A percentile compares a stretch with the other conserved stretches of the same genome.
These are phyloP conservation scores for Calephelis perditalis DNA, from an alignment of 2,888 invertebrate species.

Conservation along the genomic window DNA sequence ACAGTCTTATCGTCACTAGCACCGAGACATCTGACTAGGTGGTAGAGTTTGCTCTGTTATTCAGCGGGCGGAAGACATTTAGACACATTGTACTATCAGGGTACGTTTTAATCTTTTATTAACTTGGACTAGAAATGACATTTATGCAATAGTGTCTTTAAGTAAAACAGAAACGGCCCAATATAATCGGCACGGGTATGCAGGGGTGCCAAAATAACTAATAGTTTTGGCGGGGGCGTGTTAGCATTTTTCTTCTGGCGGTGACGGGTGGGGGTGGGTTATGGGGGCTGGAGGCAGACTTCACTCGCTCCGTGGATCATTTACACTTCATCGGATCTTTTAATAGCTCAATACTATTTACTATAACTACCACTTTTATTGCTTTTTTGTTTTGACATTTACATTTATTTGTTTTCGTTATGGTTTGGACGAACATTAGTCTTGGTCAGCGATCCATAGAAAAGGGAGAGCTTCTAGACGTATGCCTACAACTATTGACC, in stretches of 20 bases:
- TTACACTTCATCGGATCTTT: constrained; percentile 72
- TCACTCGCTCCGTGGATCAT: constrained; percentile 69
- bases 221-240: constrained; percentile 78
- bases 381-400: constrained; percentile 11
- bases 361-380: constrained; percentile 13
- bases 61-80: no score
- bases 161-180: constrained; percentile 28
- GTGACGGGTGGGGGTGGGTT: constrained; percentile 57
- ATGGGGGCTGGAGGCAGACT: constrained; percentile 36
- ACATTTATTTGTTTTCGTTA: constrained; percentile 23
- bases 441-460: no score
- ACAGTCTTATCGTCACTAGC: no score
- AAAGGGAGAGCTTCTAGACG: no score
- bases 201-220: constrained; percentile 77
- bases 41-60: no score
- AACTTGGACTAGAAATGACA: no score
- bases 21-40: no score
- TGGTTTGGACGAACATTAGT: no score
- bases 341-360: constrained; percentile 47
- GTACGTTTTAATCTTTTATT: no score
- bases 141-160: no score
- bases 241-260: constrained; percentile 78
- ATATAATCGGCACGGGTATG: constrained; percentile 58
- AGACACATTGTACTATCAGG: no score
- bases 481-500: no score